Conservation (phyloP, 2,113 vertebrate species). For the Hippocampus barbouri region DNA sequence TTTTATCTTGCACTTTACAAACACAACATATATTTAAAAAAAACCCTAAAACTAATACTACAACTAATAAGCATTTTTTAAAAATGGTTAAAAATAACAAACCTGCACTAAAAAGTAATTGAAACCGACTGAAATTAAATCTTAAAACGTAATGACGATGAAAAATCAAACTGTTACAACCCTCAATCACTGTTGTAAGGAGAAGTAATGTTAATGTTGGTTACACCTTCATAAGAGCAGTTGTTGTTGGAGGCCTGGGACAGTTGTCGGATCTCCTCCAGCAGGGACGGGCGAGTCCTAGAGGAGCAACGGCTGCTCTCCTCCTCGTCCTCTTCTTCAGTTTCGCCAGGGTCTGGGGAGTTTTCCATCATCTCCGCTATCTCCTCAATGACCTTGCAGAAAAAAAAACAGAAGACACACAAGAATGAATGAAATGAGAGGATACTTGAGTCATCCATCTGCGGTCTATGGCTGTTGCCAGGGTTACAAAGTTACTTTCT, state of each 20-base stretch:
- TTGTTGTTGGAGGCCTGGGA: conserved; percentile 86
- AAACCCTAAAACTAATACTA: no score
- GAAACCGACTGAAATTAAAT: no score
- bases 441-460: neutral
- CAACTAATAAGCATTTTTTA: no score
- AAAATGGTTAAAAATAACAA: no score
- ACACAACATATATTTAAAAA: no score
- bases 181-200: neutral
- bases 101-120: no score
- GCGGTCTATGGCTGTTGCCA: neutral
- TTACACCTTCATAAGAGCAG: conserved; percentile 82
- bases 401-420: neutral
- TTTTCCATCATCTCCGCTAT: conserved; percentile 96
- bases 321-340: conserved; percentile 83
- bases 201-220: neutral
- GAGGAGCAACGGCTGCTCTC: conserved; percentile 75
- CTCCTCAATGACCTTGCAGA: conserved; percentile 85
- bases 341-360: conserved; percentile 87
- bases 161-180: no score
- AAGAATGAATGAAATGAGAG: neutral
- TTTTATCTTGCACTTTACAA: no score
- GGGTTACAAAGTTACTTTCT: no score
- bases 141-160: no score
- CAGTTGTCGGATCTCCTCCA: conserved; percentile 85
- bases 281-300: conserved; percentile 77